Base-by-base conservation (phyloP, 2,113 vertebrate genomes). In the Synodontis membranacea region DNA sequence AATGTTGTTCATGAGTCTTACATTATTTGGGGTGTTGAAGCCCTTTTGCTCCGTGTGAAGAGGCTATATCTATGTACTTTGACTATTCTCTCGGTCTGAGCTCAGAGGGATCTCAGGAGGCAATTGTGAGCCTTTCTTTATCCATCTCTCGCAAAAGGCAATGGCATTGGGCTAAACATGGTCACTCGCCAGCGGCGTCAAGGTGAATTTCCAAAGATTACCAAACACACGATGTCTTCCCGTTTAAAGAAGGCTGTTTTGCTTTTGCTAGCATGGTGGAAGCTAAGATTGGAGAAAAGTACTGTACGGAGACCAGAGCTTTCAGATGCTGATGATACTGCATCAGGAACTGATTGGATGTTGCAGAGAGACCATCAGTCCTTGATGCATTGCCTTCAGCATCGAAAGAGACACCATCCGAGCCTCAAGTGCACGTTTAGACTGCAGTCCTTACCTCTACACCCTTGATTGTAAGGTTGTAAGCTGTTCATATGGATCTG, bases 261-360 rank as follows among this genome's bases (percentile, higher is more conserved):
- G 31, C 79, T 87, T 90, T 48, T 66, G 39, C 54, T 23, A 54
- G 42, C 25, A 42, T 25, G 23, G 46, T 52, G 34, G 46, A 34
- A 78, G 60, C 25, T 58, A 44, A 34, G 7, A 52, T 37, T 12
- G 8, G 15, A 44, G 6, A 48, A 75, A n/a, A n/a, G n/a, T n/a
- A n/a, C n/a, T n/a, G 23, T 58, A 28, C 23, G 8, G 21, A 42
- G 37, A 31, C 44, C 50, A 84, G 92, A 91, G 44, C 92, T 84
- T 95, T 96, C 96, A 96, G 96, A 95, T 97, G 97, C 97, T 92
- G 96, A 93, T 93, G 96, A 95, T 98, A 98, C 97, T 98, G 97
- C 97, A 98, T 98, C 96, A 97, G 97, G 97, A 98, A 98, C 97
- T 98, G 97, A 97, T 95, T 96, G 97, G 96, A 96, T 95, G 93